Evolutionary conservation across 2,888 invertebrate genomes (phyloP), one percentile per base, ranked within the genome.

Genomic region (Epinotia bilunana): DNA sequence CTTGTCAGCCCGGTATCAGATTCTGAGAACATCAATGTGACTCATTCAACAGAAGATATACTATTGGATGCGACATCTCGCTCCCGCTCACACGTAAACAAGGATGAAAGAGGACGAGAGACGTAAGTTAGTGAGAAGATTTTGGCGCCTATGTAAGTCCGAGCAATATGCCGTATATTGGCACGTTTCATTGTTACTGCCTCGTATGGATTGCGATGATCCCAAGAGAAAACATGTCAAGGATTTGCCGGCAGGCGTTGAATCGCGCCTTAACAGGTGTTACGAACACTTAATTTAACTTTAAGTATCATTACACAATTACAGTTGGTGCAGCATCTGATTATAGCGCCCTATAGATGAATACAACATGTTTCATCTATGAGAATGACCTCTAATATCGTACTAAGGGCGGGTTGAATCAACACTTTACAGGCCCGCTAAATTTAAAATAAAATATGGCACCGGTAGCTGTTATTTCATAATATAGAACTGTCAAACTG

Each of bases 151-250:
- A 49, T 49, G 16, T 49, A 16, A 49, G 2, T 49, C 16, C 49
- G 16, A 49, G 0, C 13, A 49, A 65, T 53, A 49, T 53, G 28
- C 49, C 53, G 53, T 13, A 57, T 57, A 68, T 57, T 11, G 43
- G 43, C 43, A 46, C n/a, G 16, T 69, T 43, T 23, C 43, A 69
- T 57, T 68, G 55, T 67, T 57, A 20, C 57, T 20, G 57, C 58
- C 68, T 58, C 23, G 20, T 69, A 69, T n/a, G 68, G 68, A 12
- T 43, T 61, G 65, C 28, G 78, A 78, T 78, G 79, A 78, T 82
- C 82, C 80, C 79, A 73, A 60, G 75, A 72, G 74, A 70, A 82
- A 82, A 83, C 78, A 83, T 87, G 88, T 87, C 89, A 89, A 88
- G 89, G 88, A 69, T 79, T 72, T 72, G 77, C 77, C 76, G 77